Evolutionary conservation across 1,140 invertebrate genomes (phyloP).

Genomic region (Lepidurus apus): DNA sequence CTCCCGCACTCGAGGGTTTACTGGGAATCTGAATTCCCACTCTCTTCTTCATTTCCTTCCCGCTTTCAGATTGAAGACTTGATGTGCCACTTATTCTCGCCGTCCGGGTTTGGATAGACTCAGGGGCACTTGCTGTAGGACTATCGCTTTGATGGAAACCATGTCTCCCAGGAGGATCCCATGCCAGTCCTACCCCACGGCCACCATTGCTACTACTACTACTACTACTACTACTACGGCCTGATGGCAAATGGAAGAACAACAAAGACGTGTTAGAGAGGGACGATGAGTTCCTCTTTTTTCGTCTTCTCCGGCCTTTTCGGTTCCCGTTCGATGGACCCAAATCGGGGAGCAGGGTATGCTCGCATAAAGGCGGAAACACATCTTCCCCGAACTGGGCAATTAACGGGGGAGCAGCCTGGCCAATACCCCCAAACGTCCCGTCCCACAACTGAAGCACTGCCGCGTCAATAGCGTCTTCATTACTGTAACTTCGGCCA

Average conservation of each 20-base stretch:
- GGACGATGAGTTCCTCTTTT: not conserved
- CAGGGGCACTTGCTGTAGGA: not conserved
- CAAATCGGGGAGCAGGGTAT: not conserved
- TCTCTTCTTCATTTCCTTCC: conserved; percentile 16
- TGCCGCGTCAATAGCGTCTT: not conserved
- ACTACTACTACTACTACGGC: not conserved
- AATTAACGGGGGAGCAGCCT: conserved; percentile 5
- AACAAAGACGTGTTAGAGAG: not conserved
- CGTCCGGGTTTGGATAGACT: not conserved
- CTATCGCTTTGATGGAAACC: conserved; percentile 7
- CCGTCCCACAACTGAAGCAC: conserved; percentile 1
- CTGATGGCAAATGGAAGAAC: conserved; percentile 11
- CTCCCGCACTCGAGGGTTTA: not conserved
- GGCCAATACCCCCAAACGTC: conserved; percentile 1
- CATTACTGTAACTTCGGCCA: not conserved
- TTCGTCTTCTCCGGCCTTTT: conserved; percentile 9
- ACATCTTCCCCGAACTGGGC: conserved; percentile 3
- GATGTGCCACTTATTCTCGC: conserved; percentile 12
- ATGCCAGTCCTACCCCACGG: not conserved
- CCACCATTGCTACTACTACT: not conserved
- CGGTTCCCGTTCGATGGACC: not conserved
- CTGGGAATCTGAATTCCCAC: conserved; percentile 1
- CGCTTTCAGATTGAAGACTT: conserved; percentile 6
- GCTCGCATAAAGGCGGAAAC: conserved; percentile 18
- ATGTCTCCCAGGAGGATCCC: not conserved